Evolutionary conservation across 2,797 vertebrate species (phyloP).

Genomic region (Danio albolineatus): DNA sequence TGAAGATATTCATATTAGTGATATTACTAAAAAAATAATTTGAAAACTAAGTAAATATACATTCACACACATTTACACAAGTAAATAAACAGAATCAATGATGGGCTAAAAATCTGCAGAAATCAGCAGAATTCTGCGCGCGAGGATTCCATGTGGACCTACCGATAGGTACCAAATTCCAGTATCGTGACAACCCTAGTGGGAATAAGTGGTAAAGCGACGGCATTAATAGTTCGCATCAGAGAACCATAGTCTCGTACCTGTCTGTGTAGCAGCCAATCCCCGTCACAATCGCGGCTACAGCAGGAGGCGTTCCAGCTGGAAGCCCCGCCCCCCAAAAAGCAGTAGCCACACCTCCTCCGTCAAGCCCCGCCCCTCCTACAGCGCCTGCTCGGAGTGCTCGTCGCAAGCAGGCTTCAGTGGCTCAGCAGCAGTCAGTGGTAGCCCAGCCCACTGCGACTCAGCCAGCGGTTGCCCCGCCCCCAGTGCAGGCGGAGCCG

Average conservation of each 20-base stretch:
- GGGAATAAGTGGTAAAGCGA: background rate
- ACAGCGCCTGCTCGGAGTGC: conserved; percentile 75
- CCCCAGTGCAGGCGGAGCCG: conserved; percentile 39
- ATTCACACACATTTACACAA: too few species aligned
- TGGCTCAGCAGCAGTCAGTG: conserved; percentile 47
- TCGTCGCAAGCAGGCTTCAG: conserved; percentile 71
- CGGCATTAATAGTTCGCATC: background rate
- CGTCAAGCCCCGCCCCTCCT: conserved; percentile 78
- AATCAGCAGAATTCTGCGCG: too few species aligned
- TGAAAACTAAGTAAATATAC: too few species aligned
- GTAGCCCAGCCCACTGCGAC: conserved; percentile 49
- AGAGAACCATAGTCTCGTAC: conserved; percentile 37
- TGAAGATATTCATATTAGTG: too few species aligned
- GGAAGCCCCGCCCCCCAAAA: conserved; percentile 66
- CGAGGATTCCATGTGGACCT: too few species aligned
- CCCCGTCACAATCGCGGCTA: conserved; percentile 71
- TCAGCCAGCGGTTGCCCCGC: conserved; percentile 51
- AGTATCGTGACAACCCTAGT: too few species aligned
- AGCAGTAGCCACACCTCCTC: conserved; percentile 63
- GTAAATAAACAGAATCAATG: too few species aligned
- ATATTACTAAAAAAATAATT: too few species aligned
- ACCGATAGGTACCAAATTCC: too few species aligned
- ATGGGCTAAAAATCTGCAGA: too few species aligned
- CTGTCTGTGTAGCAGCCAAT: conserved; percentile 72
- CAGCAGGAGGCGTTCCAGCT: conserved; percentile 57